Conservation (phyloP, 1,140 invertebrate species). For the Drosophila kikkawai region DNA sequence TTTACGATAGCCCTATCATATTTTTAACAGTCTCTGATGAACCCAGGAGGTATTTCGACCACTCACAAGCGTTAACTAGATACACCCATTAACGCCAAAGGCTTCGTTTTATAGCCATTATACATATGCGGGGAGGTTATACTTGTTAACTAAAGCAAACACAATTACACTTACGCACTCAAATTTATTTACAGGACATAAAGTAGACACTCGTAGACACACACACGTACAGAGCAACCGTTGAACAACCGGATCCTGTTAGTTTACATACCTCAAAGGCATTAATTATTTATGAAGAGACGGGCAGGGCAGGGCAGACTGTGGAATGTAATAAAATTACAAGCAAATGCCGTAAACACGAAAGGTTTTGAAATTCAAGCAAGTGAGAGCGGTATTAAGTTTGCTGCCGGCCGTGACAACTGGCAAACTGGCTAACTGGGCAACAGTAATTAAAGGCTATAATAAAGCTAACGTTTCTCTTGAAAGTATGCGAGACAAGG, state of each 20-base stretch:
- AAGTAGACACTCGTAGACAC: slow-evolving; percentile 54
- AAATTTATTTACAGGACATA: slow-evolving; percentile 74
- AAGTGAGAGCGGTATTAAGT: slow-evolving; percentile 61
- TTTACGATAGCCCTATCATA: slow-evolving; percentile 23
- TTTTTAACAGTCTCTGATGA: slow-evolving; percentile 28
- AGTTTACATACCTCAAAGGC: slow-evolving; percentile 68
- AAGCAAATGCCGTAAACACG: slow-evolving; percentile 61
- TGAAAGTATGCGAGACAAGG: background rate
- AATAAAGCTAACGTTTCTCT: slow-evolving; percentile 61
- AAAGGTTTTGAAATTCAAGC: slow-evolving; percentile 73
- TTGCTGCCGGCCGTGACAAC: slow-evolving; percentile 62
- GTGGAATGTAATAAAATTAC: slow-evolving; percentile 72
- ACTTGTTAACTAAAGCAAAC: slow-evolving; percentile 57
- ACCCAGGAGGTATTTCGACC: slow-evolving; percentile 11
- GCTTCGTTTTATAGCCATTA: slow-evolving; percentile 42
- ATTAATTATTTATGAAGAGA: slow-evolving; percentile 79
- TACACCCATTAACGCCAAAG: slow-evolving; percentile 57
- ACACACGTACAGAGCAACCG: slow-evolving; percentile 12
- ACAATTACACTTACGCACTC: slow-evolving; percentile 59
- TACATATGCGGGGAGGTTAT: slow-evolving; percentile 32
- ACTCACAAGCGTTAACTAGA: slow-evolving; percentile 40
- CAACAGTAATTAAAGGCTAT: slow-evolving; percentile 75
- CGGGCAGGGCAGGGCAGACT: slow-evolving; percentile 12
- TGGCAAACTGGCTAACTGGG: slow-evolving; percentile 45
- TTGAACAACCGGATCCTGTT: slow-evolving; percentile 39